These are phyloP conservation scores for Tamias sibiricus DNA, from an alignment of 2,113 vertebrate species.

Conservation along the genomic window DNA sequence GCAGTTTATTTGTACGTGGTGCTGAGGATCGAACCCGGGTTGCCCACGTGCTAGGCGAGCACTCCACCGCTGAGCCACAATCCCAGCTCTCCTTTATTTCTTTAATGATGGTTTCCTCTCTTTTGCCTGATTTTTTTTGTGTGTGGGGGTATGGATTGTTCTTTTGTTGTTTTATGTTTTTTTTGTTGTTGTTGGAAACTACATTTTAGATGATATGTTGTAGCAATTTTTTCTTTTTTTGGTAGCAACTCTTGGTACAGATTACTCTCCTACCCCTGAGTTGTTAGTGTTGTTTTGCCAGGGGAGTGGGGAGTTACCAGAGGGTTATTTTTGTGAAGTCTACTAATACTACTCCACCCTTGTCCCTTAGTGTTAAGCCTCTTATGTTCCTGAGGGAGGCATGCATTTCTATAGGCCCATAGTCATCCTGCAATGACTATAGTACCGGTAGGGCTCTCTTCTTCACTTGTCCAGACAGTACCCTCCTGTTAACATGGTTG, in stretches of 20 bases:
- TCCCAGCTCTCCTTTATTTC: background rate
- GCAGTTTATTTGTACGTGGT: no score
- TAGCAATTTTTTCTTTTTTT: background rate
- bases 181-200: background rate
- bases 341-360: background rate
- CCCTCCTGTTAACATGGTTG: background rate
- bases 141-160: no score
- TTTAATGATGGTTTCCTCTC: background rate
- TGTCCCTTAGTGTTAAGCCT: background rate
- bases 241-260: background rate
- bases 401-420: background rate
- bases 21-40: no score
- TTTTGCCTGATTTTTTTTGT: background rate
- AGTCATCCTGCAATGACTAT: background rate
- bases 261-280: background rate
- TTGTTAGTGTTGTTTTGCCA: slow-evolving; percentile 8
- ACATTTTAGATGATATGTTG: background rate
- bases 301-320: background rate
- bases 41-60: no score
- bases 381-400: background rate
- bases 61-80: no score
- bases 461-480: background rate
- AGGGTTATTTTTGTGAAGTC: background rate
- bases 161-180: no score
- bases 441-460: background rate